These are phyloP conservation scores for Loxodonta africana DNA, from an alignment of 2,113 vertebrate species.

Conservation along the genomic window DNA sequence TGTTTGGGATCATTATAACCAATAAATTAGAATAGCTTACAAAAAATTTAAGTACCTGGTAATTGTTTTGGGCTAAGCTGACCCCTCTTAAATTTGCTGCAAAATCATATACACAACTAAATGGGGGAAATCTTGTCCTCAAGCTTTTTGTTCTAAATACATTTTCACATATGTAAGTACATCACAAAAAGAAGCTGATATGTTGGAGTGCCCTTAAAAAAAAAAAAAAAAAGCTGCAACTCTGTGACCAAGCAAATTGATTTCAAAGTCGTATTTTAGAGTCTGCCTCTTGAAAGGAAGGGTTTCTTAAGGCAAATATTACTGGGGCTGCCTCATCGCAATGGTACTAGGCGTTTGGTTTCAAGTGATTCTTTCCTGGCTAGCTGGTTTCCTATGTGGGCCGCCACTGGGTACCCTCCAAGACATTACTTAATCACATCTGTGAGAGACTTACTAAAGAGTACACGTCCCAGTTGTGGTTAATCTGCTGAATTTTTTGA, in stretches of 20 bases:
- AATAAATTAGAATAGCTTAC: neutral
- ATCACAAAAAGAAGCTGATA: neutral
- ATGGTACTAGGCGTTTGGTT: neutral
- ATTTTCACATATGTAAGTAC: neutral
- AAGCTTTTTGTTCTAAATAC: neutral
- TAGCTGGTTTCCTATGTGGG: conserved; percentile 67
- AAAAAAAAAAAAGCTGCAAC: neutral
- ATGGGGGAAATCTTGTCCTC: neutral
- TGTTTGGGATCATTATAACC: neutral
- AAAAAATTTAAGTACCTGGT: neutral
- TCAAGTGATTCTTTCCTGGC: conserved; percentile 71
- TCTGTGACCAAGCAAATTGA: conserved; percentile 2
- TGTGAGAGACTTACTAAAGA: conserved; percentile 40
- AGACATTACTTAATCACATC: conserved; percentile 76
- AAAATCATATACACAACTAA: neutral
- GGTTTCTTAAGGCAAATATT: neutral
- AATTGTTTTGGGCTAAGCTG: neutral
- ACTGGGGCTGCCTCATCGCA: neutral
- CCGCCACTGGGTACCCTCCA: conserved; percentile 70
- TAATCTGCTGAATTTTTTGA: conserved; percentile 53
- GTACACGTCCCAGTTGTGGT: conserved; percentile 42
- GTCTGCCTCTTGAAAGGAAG: neutral
- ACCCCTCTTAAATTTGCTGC: neutral
- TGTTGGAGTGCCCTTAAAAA: neutral
- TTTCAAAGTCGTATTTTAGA: conserved; percentile 24